Evolutionary conservation across 1,140 invertebrate species (phyloP), one percentile per base, ranked within the genome.

Genomic region (Brachionus asplanchnoidis): DNA sequence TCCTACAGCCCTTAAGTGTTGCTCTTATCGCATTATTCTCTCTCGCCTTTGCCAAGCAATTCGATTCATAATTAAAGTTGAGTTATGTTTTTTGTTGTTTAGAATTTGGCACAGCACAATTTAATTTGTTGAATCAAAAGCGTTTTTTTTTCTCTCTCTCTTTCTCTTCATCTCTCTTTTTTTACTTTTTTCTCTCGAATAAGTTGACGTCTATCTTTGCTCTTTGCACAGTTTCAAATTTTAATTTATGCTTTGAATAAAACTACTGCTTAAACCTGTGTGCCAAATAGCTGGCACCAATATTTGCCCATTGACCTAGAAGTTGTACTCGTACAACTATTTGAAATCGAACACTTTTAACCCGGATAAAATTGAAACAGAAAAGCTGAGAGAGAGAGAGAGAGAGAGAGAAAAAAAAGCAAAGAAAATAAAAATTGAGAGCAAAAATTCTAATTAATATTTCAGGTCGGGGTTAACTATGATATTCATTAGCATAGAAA

Each of bases 391-490:
- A 36, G 32, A 36, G 32, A 36, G 2, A 36, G 2, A 32, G 3
- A 32, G n/a, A n/a, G n/a, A n/a, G n/a, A n/a, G n/a, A n/a, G n/a
- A n/a, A n/a, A 6, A 32, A 7, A 36, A 7, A 36, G 6, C 4
- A 36, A 36, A 36, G 32, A 36, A 36, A 36, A 36, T 17, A 8
- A 17, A 42, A 42, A 73, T 40, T 9, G 14, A 46, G 20, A 77
- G n/a, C 32, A 77, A 77, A 12, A 5, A n/a, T 50, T 36, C 20
- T 46, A 77, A 77, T 77, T 77, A 77, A 77, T 26, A 73, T 73
- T 77, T 77, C 23, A 77, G 73, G 73, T 77, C 73, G 73, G 73
- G 73, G 73, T 77, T 77, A 77, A 77, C 73, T 77, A 73, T 28
- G 26, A 70, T 32, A 50, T 77, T 77, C 44, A 77, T 77, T 77